phyloP scores from a whole-genome alignment of 2,888 invertebrate species.

The Kuschelorhynchus macadamiae region DNA sequence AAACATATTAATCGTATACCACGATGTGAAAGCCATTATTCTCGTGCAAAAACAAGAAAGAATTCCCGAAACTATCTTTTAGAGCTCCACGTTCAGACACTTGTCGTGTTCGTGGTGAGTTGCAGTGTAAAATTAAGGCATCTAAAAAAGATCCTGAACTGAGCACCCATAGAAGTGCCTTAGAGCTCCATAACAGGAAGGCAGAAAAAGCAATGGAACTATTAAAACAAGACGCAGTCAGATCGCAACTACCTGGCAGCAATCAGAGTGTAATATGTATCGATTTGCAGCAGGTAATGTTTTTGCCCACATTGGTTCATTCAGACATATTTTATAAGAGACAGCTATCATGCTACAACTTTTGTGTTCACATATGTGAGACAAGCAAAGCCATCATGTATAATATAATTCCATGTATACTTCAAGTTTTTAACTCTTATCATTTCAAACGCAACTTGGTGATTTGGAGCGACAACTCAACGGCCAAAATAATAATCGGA shows the following conservation, averaged over 20 bases:
- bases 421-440: constrained; percentile 1
- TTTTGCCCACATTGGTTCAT: no score
- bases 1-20: no score
- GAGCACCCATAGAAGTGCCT: neutral
- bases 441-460: constrained; percentile 1
- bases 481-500: neutral
- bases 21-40: no score
- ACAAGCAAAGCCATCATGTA: no score
- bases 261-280: constrained; percentile 10
- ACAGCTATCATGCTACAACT: no score
- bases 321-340: no score
- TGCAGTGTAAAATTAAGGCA: constrained; percentile 3
- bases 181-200: constrained; percentile 1
- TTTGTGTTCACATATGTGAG: no score
- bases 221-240: constrained; percentile 5
- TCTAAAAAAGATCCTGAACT: constrained; percentile 1
- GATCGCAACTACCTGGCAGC: constrained; percentile 11
- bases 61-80: no score
- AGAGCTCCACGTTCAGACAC: no score
- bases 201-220: constrained; percentile 1
- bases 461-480: neutral
- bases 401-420: neutral
- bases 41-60: no score
- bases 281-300: neutral
- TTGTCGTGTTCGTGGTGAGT: neutral